These are phyloP conservation scores for Hydractinia echinata DNA, from an alignment of 30 jellyfish, hydroid and myxozoan species.

Conservation along the genomic window DNA sequence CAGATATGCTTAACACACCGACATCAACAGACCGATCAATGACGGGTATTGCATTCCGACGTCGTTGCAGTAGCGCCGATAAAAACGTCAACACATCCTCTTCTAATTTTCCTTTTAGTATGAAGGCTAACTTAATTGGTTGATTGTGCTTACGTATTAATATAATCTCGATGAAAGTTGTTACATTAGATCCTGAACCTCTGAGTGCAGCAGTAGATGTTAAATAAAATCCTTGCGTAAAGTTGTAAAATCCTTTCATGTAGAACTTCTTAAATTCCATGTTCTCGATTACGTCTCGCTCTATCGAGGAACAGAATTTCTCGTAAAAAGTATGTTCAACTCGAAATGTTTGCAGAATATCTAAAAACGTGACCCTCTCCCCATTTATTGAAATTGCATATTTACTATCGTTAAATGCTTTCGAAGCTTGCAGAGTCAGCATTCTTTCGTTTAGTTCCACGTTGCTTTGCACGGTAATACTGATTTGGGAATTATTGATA, in stretches of 20 bases:
- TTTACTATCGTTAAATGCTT: neutral
- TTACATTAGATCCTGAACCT: neutral
- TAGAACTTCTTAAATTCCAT: slow-evolving; percentile 1
- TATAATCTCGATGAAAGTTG: slow-evolving; percentile 6
- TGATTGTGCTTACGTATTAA: slow-evolving; percentile 4
- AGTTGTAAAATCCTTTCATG: slow-evolving; percentile 10
- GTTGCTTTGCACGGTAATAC: neutral
- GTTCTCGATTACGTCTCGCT: neutral
- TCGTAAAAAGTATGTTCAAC: neutral
- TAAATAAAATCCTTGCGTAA: slow-evolving; percentile 19
- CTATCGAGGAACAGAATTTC: neutral
- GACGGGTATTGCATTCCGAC: neutral
- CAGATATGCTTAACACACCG: slow-evolving; percentile 24
- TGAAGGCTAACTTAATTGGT: slow-evolving; percentile 19
- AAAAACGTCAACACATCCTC: slow-evolving; percentile 14
- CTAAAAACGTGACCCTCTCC: neutral
- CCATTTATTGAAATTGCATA: slow-evolving; percentile 9
- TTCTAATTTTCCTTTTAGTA: slow-evolving; percentile 22
- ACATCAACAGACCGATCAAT: neutral
- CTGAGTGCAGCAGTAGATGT: neutral
- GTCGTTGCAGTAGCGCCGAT: neutral
- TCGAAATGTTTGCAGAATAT: slow-evolving; percentile 12
- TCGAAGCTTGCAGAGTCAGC: neutral
- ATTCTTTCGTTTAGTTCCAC: slow-evolving; percentile 9
- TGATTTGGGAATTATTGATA: slow-evolving; percentile 7